These are phyloP conservation scores for Clarias laeviceps DNA, from an alignment of 2,797 vertebrate genomes.

Conservation along the genomic window DNA sequence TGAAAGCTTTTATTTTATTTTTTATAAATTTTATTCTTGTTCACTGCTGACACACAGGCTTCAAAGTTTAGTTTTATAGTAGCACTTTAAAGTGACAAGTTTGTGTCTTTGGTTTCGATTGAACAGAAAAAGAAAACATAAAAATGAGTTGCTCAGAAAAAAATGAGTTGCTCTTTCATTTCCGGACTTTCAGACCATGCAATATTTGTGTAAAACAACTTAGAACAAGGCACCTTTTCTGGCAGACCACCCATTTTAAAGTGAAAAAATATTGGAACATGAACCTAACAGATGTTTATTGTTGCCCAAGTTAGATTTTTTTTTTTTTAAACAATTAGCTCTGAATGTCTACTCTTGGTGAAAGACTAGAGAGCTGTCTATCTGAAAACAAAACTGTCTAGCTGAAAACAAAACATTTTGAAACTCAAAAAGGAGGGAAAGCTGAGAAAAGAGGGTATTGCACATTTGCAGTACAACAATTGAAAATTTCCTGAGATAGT, in stretches of 20 bases:
- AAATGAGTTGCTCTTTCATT: not conserved
- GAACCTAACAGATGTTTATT: not conserved
- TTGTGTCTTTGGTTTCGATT: not conserved
- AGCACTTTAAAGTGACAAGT: not conserved
- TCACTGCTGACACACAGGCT: not conserved
- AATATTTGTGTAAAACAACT: not conserved
- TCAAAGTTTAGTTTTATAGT: not conserved
- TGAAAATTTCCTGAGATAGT: not conserved
- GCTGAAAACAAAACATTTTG: not conserved
- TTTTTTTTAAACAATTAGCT: not conserved
- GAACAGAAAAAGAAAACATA: not conserved
- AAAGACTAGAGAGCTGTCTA: not conserved
- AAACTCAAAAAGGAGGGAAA: not conserved
- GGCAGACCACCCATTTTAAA: not conserved
- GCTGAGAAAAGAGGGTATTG: not conserved
- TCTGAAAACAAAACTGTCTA: not conserved
- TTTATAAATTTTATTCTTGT: not conserved
- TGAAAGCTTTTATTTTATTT: not conserved
- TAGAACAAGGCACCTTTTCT: not conserved
- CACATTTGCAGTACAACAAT: not conserved
- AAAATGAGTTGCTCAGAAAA: not conserved
- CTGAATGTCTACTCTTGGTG: not conserved
- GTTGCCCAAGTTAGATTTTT: not conserved
- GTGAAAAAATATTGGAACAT: not conserved
- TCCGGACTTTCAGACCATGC: not conserved